phyloP scores from a whole-genome alignment of 2,797 vertebrate species.

The Schizopygopsis pylzovi region DNA sequence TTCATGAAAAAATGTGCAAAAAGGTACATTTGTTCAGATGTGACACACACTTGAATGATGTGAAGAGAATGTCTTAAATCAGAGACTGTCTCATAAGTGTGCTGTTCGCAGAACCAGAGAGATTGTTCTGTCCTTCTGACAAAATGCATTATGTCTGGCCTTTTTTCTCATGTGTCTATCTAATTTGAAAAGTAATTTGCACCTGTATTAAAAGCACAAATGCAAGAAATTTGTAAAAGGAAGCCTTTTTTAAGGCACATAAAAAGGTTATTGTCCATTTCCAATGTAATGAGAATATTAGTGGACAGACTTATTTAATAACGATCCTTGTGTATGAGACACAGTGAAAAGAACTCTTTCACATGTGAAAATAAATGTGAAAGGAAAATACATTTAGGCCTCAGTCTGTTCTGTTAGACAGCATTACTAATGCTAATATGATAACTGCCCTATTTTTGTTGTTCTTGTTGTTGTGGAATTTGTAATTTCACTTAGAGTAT shows the following conservation, averaged over 20 bases:
- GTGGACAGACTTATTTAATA: constrained; percentile 14
- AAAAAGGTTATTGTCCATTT: neutral
- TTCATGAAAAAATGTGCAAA: neutral
- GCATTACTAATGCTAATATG: constrained; percentile 12
- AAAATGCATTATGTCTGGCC: neutral
- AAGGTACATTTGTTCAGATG: constrained; percentile 13
- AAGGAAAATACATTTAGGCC: neutral
- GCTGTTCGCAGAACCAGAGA: neutral
- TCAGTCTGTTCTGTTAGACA: neutral
- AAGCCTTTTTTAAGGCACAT: neutral
- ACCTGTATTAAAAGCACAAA: neutral
- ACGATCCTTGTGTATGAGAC: neutral
- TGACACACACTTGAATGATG: neutral
- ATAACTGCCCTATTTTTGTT: neutral
- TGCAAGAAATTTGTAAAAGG: neutral
- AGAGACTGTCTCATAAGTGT: neutral
- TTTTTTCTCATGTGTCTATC: neutral
- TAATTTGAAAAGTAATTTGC: neutral
- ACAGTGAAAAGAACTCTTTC: neutral
- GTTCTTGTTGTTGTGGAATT: neutral
- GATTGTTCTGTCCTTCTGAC: constrained; percentile 27
- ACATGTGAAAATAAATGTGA: neutral
- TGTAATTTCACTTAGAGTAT: neutral
- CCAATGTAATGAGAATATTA: neutral
- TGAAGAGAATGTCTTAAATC: constrained; percentile 9